Conservation (phyloP, 2,797 vertebrate genomes). For the Fistularia tabacaria region DNA sequence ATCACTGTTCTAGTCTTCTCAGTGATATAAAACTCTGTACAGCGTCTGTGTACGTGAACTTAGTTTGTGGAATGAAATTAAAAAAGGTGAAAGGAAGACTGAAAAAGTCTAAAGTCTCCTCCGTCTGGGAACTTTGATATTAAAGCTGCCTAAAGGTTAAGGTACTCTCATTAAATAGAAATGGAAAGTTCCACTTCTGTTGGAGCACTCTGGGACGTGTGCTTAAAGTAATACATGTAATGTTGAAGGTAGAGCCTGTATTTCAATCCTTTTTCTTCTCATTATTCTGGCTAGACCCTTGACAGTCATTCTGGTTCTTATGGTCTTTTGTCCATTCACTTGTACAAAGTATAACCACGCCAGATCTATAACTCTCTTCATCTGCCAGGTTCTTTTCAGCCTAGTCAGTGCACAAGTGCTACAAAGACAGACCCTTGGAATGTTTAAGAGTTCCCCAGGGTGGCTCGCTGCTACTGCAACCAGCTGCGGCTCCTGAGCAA, state of each 20-base stretch:
- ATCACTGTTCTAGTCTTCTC: conserved; percentile 65
- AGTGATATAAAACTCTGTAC: conserved; percentile 60
- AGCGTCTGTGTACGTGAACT: conserved; percentile 31
- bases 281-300: too few relatives aligned
- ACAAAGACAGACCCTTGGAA: too few relatives aligned
- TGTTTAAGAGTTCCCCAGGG: too few relatives aligned
- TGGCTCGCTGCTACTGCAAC: too few relatives aligned
- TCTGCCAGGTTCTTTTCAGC: too few relatives aligned
- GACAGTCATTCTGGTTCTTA: too few relatives aligned
- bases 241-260: conserved; percentile 21
- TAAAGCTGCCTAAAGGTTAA: conserved; percentile 54
- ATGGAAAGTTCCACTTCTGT: conserved; percentile 34
- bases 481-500: too few relatives aligned
- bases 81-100: conserved; percentile 46
- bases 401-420: too few relatives aligned
- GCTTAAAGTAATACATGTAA: conserved; percentile 15
- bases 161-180: conserved; percentile 20
- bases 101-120: conserved; percentile 22
- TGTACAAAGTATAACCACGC: too few relatives aligned
- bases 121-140: conserved; percentile 28
- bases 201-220: conserved; percentile 21
- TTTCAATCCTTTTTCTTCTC: neutral
- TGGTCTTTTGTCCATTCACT: too few relatives aligned
- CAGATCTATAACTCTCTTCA: too few relatives aligned
- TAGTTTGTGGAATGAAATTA: conserved; percentile 47